These are phyloP conservation scores for Metalampra italica DNA, from an alignment of 2,888 invertebrate species.

Conservation along the genomic window DNA sequence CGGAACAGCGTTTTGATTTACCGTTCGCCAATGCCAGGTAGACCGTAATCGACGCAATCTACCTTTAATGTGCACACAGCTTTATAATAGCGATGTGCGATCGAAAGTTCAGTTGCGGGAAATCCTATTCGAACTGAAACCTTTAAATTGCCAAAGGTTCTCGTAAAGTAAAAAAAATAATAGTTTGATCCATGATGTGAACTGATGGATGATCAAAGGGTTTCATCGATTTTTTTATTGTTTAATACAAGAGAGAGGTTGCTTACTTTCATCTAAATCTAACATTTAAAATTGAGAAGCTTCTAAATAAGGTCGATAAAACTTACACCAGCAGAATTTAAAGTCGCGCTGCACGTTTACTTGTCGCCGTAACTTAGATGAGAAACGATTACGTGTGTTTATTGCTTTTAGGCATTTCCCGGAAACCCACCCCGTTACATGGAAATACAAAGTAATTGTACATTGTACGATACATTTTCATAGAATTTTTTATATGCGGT, in stretches of 20 bases:
- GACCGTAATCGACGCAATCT: conserved; percentile 7
- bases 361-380: conserved; percentile 21
- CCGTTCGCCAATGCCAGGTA: conserved; percentile 19
- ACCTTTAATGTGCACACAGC: background rate
- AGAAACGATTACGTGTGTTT: conserved; percentile 19
- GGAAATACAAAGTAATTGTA: conserved; percentile 9
- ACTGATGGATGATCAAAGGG: too few species aligned
- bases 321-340: conserved; percentile 21
- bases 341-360: conserved; percentile 19
- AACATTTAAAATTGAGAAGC: conserved; percentile 14
- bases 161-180: too few species aligned
- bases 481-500: background rate
- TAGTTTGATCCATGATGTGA: too few species aligned
- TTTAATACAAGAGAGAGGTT: too few species aligned
- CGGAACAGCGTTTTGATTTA: conserved; percentile 34
- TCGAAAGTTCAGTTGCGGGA: background rate
- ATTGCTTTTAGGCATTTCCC: conserved; percentile 8
- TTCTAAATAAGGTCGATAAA: conserved; percentile 18
- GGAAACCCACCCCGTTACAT: conserved; percentile 8
- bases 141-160: too few species aligned
- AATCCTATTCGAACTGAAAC: too few species aligned
- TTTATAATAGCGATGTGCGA: background rate
- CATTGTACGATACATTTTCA: background rate
- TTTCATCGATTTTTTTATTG: too few species aligned
- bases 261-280: background rate